Base-by-base conservation (phyloP, 2,797 vertebrate species). In the Manis pentadactyla region DNA sequence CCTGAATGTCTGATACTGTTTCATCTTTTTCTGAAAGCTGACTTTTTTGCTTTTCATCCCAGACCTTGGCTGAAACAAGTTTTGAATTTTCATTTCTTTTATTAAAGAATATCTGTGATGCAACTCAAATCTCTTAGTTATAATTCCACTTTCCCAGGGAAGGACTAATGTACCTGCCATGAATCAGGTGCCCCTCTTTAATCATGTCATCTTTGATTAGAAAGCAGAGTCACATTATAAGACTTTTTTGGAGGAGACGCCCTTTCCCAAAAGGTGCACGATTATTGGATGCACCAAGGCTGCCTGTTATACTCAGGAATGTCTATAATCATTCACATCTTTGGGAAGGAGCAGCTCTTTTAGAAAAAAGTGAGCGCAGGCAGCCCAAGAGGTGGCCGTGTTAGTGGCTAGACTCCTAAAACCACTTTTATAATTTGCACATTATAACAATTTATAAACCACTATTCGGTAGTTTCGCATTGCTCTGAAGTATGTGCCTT, bases 1-100 rank as follows among this genome's bases (percentile, higher is more conserved):
- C 81, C 71, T 95, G 68, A 82, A 57, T 55, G 18, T 91, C 55
- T 6, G 3, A 55, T 61, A 74, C n/a, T 59, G 6, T 90, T 81
- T 94, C 46, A 55, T 84, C 3, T 87, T 21, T 83, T 42, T 59
- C 37, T 18, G 42, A 79, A 95, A 78, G 61, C 1, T 73, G 46
- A 68, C 1, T 5, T 23, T 21, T 82, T 87, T 87, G 1, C 31
- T 88, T 64, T 88, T 68, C 55, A 42, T 21, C 10, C 37, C 23
- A 82, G 27, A 82, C 15, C 9, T 75, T 25, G 19, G 31, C 25
- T 91, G 37, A 19, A 89, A 63, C 17, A 79, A 59, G 21, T 93
- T 89, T 68, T 66, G 29, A 74, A 68, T 82, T 94, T 93, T 85
- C 23, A 75, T 19, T 66, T 81, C 17, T 89, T 69, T 7, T 78